Evolutionary conservation across 2,797 vertebrate species (phyloP).

Genomic region (Falco peregrinus): DNA sequence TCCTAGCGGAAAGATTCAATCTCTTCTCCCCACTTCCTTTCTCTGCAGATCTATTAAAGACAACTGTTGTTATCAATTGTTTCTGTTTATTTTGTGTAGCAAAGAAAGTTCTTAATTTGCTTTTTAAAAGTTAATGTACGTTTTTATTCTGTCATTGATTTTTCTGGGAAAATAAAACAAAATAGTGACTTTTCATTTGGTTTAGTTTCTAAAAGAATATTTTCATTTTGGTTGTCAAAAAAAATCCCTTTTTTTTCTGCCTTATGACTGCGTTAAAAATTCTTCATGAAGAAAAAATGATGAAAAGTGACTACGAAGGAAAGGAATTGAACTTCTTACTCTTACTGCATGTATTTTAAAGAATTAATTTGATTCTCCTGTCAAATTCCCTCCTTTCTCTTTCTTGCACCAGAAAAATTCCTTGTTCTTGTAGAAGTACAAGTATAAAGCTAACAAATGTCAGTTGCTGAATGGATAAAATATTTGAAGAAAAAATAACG

Average conservation of each 20-base stretch:
- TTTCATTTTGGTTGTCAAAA: background rate
- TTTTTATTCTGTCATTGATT: background rate
- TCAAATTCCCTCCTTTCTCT: background rate
- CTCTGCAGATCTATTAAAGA: background rate
- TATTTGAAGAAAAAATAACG: background rate
- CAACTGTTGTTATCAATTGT: background rate
- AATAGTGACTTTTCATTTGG: fast-evolving
- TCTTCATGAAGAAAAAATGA: background rate
- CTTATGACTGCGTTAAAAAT: background rate
- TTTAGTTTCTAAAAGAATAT: background rate
- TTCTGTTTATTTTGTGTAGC: background rate
- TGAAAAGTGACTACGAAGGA: background rate
- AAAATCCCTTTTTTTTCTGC: fast-evolving
- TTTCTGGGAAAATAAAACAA: background rate
- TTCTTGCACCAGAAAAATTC: background rate
- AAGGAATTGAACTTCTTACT: background rate
- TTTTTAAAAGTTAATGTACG: background rate
- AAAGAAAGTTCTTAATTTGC: background rate
- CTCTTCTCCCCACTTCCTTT: background rate
- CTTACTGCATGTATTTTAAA: background rate
- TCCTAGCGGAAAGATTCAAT: background rate
- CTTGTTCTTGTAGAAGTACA: background rate
- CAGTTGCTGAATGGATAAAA: background rate
- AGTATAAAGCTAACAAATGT: background rate
- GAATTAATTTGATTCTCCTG: background rate